These are phyloP conservation scores for Agrilus cyanescens DNA, from an alignment of 2,888 invertebrate species.

Conservation along the genomic window DNA sequence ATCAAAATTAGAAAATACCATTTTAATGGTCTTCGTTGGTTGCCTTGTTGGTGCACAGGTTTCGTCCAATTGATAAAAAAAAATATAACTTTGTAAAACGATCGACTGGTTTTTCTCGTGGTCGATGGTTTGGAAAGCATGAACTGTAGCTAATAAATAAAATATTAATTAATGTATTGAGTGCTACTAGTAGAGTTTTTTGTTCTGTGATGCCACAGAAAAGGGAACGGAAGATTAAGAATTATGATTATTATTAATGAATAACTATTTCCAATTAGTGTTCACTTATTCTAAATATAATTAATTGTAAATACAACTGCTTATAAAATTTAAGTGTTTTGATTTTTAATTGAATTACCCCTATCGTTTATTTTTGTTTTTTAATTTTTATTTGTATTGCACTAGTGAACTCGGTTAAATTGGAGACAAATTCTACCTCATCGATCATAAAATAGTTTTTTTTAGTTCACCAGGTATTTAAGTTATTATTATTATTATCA, in stretches of 20 bases:
- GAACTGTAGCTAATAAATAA: too few relatives aligned
- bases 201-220: too few relatives aligned
- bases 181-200: too few relatives aligned
- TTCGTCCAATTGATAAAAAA: too few relatives aligned
- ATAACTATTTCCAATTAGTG: slow-evolving; percentile 31
- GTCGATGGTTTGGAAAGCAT: too few relatives aligned
- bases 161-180: too few relatives aligned
- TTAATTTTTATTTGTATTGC: not conserved
- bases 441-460: slow-evolving; percentile 24
- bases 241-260: slow-evolving; percentile 3
- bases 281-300: slow-evolving; percentile 26
- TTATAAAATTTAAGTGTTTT: slow-evolving; percentile 9
- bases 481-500: slow-evolving; percentile 19
- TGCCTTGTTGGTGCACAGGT: too few relatives aligned
- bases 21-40: too few relatives aligned
- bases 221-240: too few relatives aligned
- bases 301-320: slow-evolving; percentile 19
- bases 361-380: not conserved
- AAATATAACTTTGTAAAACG: too few relatives aligned
- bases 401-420: slow-evolving; percentile 20
- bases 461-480: slow-evolving; percentile 18
- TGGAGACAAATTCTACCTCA: slow-evolving; percentile 34
- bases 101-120: too few relatives aligned
- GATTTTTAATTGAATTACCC: slow-evolving; percentile 5
- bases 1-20: too few relatives aligned